phyloP scores from a whole-genome alignment of 2,888 invertebrate genomes.

The Caradrina kadenii region DNA sequence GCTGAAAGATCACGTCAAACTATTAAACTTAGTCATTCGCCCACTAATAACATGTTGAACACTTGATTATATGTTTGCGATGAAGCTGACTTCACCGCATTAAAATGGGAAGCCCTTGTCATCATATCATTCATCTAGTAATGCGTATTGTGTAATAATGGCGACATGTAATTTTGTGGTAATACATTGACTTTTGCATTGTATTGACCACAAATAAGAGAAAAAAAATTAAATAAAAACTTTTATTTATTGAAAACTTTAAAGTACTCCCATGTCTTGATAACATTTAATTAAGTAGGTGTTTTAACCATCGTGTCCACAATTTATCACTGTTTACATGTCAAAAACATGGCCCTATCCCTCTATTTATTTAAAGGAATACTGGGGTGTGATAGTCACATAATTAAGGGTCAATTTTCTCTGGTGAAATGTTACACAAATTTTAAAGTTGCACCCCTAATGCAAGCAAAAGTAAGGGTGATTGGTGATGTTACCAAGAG shows the following conservation, averaged over 20 bases:
- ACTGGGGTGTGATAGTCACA: conserved; percentile 14
- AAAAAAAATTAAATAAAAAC: too few species aligned
- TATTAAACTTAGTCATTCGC: conserved; percentile 34
- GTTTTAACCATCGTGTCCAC: conserved; percentile 39
- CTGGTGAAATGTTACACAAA: not conserved
- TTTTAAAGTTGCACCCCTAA: not conserved
- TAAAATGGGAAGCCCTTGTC: conserved; percentile 26
- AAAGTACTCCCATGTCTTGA: not conserved
- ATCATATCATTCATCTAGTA: conserved; percentile 9
- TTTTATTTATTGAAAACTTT: too few species aligned
- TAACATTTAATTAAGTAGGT: conserved; percentile 13
- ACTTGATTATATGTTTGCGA: conserved; percentile 32
- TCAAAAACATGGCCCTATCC: conserved; percentile 2
- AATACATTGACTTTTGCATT: not conserved
- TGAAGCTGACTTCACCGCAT: conserved; percentile 7
- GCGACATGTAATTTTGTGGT: not conserved
- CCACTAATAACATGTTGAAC: conserved; percentile 30
- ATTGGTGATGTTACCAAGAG: not conserved
- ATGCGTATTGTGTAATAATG: conserved; percentile 7
- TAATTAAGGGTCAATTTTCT: conserved; percentile 4
- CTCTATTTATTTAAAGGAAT: conserved; percentile 14
- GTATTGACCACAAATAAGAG: not conserved
- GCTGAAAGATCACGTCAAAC: conserved; percentile 25
- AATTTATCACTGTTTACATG: conserved; percentile 35
- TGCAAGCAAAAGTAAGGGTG: too few species aligned